These are phyloP conservation scores for Gnathonemus echidnorhynchus DNA, from an alignment of 2,113 vertebrate species.

Conservation along the genomic window DNA sequence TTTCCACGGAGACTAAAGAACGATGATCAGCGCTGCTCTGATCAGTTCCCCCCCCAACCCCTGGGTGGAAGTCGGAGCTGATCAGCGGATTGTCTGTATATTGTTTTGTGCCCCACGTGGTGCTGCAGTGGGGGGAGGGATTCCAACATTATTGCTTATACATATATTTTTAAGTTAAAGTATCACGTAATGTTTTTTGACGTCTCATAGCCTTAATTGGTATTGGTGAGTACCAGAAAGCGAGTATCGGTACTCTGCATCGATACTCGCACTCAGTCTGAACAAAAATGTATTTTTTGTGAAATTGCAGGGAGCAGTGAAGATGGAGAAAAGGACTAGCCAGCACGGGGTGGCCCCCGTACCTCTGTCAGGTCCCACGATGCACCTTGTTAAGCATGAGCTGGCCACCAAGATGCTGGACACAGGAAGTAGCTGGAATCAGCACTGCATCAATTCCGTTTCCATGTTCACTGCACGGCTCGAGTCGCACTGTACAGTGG, in stretches of 20 bases:
- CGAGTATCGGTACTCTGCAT: not conserved
- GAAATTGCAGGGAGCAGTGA: conserved; percentile 83
- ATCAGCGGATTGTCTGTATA: no score
- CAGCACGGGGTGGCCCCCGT: conserved; percentile 28
- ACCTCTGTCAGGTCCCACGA: conserved; percentile 23
- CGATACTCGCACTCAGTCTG: not conserved
- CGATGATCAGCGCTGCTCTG: no score
- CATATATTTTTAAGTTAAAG: not conserved
- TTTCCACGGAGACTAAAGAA: no score
- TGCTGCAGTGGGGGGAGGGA: no score
- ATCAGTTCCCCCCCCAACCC: no score
- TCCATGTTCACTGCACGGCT: not conserved
- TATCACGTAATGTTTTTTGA: not conserved
- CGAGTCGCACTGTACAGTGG: not conserved
- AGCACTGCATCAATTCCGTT: not conserved
- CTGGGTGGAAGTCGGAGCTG: no score
- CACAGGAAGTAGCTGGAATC: not conserved
- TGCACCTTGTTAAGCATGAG: not conserved
- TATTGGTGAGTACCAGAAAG: not conserved
- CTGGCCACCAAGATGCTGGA: not conserved
- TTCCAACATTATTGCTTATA: not conserved
- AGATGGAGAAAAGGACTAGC: conserved; percentile 89
- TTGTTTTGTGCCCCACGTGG: no score
- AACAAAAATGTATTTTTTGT: not conserved
- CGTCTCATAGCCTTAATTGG: not conserved